Evolutionary conservation across 2,888 invertebrate genomes (phyloP), one percentile per base, ranked within the genome.

Genomic region (Leuctra nigra): DNA sequence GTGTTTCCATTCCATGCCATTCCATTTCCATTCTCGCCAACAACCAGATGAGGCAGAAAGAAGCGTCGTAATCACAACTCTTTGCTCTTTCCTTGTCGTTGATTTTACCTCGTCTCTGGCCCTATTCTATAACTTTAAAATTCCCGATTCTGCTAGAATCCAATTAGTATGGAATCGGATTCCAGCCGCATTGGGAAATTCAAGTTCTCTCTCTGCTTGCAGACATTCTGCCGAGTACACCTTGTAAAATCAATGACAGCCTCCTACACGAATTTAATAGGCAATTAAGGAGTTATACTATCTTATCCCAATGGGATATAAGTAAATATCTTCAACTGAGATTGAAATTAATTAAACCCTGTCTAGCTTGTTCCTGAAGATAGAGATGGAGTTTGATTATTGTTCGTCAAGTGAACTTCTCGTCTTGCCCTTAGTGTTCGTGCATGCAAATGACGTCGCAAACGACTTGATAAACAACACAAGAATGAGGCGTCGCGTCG

Each of bases 331-430:
- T 20, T 18, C 50, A 18, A 35, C 20, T 18, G 29, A 50, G 35
- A 33, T 50, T 50, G 33, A 33, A 18, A 50, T 50, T 50, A 50
- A 50, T 50, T 50, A 50, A 50, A 16, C 50, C 41, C 29, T 11
- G 29, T 44, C 11, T 44, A 4, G 44, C 35, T 35, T 22, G 18
- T 35, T 35, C 50, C 35, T 50, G 33, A 35, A 20, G 35, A 20
- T 14, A 22, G 44, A 20, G 23, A 23, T 22, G 11, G 44, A 44
- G 44, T 50, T 50, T 20, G 50, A 29, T 50, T 50, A 50, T 50
- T 29, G 50, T 14, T 20, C 44, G 44, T 44, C 44, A 44, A n/a
- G 33, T 50, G 50, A 35, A 16, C 7, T 47, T 41, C 16, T 29
- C n/a, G 11, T 29, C 29, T 11, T 29, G 11, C 38, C 38, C 14